Evolutionary conservation across 2,113 vertebrate species (phyloP).

Genomic region (Scomber colias): DNA sequence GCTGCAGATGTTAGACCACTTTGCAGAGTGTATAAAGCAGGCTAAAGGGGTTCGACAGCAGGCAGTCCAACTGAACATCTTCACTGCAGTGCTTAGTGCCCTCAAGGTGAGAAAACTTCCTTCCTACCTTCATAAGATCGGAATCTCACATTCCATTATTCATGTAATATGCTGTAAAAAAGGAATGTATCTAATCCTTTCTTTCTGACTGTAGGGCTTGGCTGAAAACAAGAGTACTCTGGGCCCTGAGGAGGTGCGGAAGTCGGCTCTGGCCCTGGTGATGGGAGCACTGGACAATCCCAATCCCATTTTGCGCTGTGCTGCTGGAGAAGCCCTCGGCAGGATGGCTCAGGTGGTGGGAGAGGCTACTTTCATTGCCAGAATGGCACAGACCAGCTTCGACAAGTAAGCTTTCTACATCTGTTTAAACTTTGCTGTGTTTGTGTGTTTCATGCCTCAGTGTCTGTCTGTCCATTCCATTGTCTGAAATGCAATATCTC

Average conservation of each 20-base stretch:
- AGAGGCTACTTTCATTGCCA: slow-evolving; percentile 97
- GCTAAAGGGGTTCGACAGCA: slow-evolving; percentile 98
- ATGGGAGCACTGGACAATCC: slow-evolving; percentile 99
- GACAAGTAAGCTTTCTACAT: slow-evolving; percentile 90
- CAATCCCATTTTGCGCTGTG: slow-evolving; percentile 97
- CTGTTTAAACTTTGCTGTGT: not conserved
- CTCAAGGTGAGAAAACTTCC: slow-evolving; percentile 89
- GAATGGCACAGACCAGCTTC: slow-evolving; percentile 99
- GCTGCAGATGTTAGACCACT: slow-evolving; percentile 99
- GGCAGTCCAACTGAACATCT: slow-evolving; percentile 98
- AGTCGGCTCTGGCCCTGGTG: slow-evolving; percentile 96
- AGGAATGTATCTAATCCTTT: not conserved
- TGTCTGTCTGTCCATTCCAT: no score
- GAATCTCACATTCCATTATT: not conserved
- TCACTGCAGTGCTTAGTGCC: slow-evolving; percentile 97
- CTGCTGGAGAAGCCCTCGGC: slow-evolving; percentile 96
- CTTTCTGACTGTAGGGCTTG: slow-evolving; percentile 87
- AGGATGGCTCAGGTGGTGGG: slow-evolving; percentile 99
- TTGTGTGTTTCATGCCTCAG: not conserved
- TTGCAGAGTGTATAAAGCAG: slow-evolving; percentile 99
- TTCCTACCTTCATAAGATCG: not conserved
- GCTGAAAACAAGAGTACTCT: slow-evolving; percentile 98
- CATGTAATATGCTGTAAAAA: not conserved
- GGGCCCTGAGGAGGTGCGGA: slow-evolving; percentile 97
- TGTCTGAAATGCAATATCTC: no score